These are phyloP conservation scores for Hartigia nigra DNA, from an alignment of 2,888 invertebrate genomes.

Conservation along the genomic window DNA sequence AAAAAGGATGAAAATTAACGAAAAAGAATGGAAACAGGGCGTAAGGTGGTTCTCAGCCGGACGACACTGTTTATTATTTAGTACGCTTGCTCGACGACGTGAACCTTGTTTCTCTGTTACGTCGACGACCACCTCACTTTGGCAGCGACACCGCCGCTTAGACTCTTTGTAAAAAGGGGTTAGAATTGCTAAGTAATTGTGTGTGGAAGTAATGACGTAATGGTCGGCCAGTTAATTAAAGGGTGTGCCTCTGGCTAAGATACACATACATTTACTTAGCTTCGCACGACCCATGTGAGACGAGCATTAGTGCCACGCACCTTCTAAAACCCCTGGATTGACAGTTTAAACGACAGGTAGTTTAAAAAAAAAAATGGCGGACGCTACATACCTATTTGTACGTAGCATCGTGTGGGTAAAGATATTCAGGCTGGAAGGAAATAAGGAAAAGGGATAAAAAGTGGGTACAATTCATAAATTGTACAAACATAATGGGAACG, in stretches of 20 bases:
- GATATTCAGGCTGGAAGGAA: neutral
- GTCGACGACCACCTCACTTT: neutral
- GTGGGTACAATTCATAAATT: neutral
- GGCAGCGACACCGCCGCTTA: neutral
- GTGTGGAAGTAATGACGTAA: conserved; percentile 44
- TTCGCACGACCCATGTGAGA: conserved; percentile 1
- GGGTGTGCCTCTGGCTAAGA: conserved; percentile 40
- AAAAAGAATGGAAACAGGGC: neutral
- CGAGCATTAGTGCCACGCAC: conserved; percentile 2
- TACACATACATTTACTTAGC: conserved; percentile 27
- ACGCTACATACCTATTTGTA: neutral
- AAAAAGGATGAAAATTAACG: neutral
- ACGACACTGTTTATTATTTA: neutral
- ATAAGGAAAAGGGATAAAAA: neutral
- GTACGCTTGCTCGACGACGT: neutral
- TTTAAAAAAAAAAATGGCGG: neutral
- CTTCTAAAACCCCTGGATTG: neutral
- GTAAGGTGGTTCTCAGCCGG: neutral
- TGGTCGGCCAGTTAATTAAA: conserved; percentile 47
- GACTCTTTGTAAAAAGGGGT: conserved; percentile 1
- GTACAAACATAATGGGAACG: too few relatives aligned
- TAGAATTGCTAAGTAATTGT: conserved; percentile 45
- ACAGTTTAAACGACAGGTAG: neutral
- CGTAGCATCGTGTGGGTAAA: neutral
- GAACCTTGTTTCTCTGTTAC: neutral